A percentile compares a stretch with the other conserved stretches of the same genome.
These are phyloP conservation scores for Dendrocincla tyrannina DNA, from an alignment of 2,797 vertebrate species.

Conservation along the genomic window DNA sequence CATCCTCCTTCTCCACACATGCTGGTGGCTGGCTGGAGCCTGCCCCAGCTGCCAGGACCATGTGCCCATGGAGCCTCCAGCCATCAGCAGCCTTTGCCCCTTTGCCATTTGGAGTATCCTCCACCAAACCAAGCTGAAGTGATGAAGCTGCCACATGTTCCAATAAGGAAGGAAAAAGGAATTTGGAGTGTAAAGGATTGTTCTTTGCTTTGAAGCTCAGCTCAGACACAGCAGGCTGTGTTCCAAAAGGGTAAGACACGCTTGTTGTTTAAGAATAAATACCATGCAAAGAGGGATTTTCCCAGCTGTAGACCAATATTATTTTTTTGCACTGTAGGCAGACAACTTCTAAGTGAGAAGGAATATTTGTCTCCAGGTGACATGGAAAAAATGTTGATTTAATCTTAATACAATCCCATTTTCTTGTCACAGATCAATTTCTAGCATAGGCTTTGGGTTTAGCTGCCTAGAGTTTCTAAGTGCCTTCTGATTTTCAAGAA, in stretches of 20 bases:
- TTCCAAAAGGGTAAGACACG: background rate
- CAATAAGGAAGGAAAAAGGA: background rate
- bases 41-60: background rate
- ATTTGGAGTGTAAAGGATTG: background rate
- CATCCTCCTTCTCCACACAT: background rate
- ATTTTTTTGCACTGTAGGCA: background rate
- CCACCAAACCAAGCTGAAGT: background rate
- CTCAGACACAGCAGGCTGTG: background rate
- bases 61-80: fast-evolving
- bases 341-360: background rate
- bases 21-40: background rate
- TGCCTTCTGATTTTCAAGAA: background rate
- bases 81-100: background rate
- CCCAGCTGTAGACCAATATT: background rate
- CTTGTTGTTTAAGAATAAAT: background rate
- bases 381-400: background rate
- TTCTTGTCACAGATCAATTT: background rate
- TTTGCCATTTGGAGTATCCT: fast-evolving
- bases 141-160: background rate
- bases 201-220: background rate
- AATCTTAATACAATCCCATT: background rate
- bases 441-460: background rate
- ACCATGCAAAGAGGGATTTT: background rate
- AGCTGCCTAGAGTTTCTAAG: background rate
- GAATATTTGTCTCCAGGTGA: background rate